Percentiles rank a stretch among this genome's conserved stretches.
Conservation (phyloP, 2,888 invertebrate genomes). For the Itoplectis maculator region DNA sequence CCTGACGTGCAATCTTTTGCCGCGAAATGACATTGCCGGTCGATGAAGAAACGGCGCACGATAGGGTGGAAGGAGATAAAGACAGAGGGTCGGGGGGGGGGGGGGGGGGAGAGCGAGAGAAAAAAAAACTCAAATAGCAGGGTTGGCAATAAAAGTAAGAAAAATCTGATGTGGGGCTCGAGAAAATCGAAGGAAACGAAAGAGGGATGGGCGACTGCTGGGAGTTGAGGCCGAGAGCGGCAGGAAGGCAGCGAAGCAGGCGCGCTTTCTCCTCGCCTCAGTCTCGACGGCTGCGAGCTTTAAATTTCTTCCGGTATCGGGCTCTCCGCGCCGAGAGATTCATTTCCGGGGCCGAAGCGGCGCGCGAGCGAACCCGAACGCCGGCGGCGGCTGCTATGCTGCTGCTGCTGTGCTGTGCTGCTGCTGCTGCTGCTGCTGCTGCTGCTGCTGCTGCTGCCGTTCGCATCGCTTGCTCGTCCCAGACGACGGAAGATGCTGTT, state of each 20-base stretch:
- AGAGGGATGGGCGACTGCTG: constrained; percentile 19
- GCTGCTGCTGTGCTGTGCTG: no score
- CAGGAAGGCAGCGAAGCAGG: constrained; percentile 37
- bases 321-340: constrained; percentile 66
- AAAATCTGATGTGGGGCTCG: constrained; percentile 41
- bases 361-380: constrained; percentile 21
- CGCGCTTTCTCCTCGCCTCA: constrained; percentile 28
- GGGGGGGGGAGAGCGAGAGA: neutral
- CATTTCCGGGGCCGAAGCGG: constrained; percentile 67
- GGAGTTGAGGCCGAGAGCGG: neutral
- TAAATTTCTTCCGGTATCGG: constrained; percentile 71
- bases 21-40: constrained; percentile 49
- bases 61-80: neutral
- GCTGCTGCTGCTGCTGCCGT: constrained; percentile 28
- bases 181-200: constrained; percentile 62
- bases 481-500: constrained; percentile 62
- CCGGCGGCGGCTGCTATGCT: no score
- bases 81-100: neutral
- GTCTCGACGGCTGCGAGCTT: constrained; percentile 53
- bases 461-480: constrained; percentile 64
- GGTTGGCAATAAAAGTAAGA: constrained; percentile 20
- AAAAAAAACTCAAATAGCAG: constrained; percentile 3
- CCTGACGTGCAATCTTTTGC: constrained; percentile 18
- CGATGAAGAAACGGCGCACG: neutral
- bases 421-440: constrained; percentile 23